Evolutionary conservation across 2,113 vertebrate species (phyloP), one percentile per base, ranked within the genome.

Genomic region (Bos indicus): DNA sequence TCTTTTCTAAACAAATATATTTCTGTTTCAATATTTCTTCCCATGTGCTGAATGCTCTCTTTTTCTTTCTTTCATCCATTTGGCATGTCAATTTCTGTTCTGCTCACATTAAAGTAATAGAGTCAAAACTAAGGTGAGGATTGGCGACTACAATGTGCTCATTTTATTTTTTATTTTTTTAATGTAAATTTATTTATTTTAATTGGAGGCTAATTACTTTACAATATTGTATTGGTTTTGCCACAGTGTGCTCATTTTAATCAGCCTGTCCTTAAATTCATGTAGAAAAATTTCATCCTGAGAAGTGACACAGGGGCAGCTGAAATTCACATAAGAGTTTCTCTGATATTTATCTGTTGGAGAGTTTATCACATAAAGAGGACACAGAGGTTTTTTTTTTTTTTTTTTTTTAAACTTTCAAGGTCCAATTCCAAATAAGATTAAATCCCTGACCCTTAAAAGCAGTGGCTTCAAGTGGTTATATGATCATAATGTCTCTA

Each of bases 1-100:
- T 74, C 48, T 90, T 85, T 93, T 93, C 91, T 92, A 89, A 98
- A 95, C 85, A 95, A 97, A 88, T 64, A 14, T 57, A 25, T 89
- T 21, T 93, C 81, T 40, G 28, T 51, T 81, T 94, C 83, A 62
- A 6, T 3, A 16, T 62, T 89, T 48, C n/a, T 78, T 82, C 30
- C 21, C 48, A 80, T 83, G 33, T 8, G 67, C n/a, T 57, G n/a
- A 91, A n/a, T 16, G 84, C 33, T 80, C 46, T 81, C 21, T 57
- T 21, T 48, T 30, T 48, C 14, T 51, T 30, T 85, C 87, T 84
- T 46, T 83, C 40, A 71, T 94, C 82, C 46, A 64, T 13, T 85
- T 90, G 54, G 25, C 25, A 23, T 81, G 1, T n/a, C 2, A 86
- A 12, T 83, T 94, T 97, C 90, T 94, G 0, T 40, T 28, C 33